Evolutionary conservation across 2,888 invertebrate genomes (phyloP), one percentile per base, ranked within the genome.

Genomic region (Aelia acuminata): DNA sequence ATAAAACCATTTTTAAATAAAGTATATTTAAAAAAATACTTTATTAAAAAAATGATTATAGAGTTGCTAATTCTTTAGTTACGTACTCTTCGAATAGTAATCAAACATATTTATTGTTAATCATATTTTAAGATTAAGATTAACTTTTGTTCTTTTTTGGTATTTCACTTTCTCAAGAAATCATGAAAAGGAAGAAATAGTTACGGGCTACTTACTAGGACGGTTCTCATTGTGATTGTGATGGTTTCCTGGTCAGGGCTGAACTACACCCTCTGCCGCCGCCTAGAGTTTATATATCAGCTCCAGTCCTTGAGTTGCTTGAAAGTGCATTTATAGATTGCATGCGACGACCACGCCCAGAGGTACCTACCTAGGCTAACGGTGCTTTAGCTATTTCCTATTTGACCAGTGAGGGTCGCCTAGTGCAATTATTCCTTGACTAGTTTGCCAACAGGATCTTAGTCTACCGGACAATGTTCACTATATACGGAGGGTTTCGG

Each of bases 311-410:
- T 80, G 80, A 43, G 43, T 3, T 47, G 80, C n/a, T 13, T 43
- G 80, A 80, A 80, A 80, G 80, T 80, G 80, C 80, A 80, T 43
- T 80, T 80, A n/a, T 80, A 80, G 43, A 80, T 80, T n/a, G 80
- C 80, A 80, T 0, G 39, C 3, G 22, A 35, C 7, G 63, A 70
- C 80, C 80, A 80, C 80, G 80, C 80, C 80, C 80, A 5, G 80
- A 0, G 20, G 80, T 20, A 80, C 43, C 80, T 43, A 80, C 43
- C 80, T 43, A 75, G 43, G 43, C 22, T 80, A 80, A 80, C 80
- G 80, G 80, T 80, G n/a, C 43, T n/a, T 39, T 3, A n/a, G 43
- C 80, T 80, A 80, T 80, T 80, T 80, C 80, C 80, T 80, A 43
- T 80, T 47, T 47, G 80, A 43, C 43, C 80, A 80, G 80, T 80